A percentile compares a stretch with the other conserved stretches of the same genome.
Evolutionary conservation across 1,140 invertebrate genomes (phyloP).

Genomic region (Trichonephila inaurata): DNA sequence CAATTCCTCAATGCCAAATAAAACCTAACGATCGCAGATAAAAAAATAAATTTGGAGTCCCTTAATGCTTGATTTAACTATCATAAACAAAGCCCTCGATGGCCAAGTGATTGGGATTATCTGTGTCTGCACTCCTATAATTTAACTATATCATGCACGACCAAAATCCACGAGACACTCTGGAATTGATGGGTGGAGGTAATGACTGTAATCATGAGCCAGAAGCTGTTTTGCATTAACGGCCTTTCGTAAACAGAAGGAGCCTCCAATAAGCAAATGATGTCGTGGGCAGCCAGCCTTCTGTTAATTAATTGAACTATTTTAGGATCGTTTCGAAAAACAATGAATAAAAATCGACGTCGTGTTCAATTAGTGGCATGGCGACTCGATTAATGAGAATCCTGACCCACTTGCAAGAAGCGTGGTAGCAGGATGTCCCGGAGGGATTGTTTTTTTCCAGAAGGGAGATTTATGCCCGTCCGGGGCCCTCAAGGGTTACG

Average conservation of each 20-base stretch:
- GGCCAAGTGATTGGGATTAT: background rate
- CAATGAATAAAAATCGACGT: background rate
- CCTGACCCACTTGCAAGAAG: background rate
- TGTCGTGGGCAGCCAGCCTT: background rate
- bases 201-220: background rate
- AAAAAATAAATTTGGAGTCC: background rate
- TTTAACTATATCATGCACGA: background rate
- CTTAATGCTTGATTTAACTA: background rate
- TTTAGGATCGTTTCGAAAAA: background rate
- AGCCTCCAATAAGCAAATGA: background rate
- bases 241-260: background rate
- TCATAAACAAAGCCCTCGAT: background rate
- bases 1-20: background rate
- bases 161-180: background rate
- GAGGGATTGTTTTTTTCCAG: background rate
- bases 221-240: background rate
- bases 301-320: background rate
- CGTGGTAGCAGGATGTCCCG: background rate
- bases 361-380: background rate
- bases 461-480: background rate
- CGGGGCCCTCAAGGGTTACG: slow-evolving; percentile 8
- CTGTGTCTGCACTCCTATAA: background rate
- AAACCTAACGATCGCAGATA: background rate
- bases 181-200: background rate
- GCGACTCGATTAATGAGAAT: background rate